phyloP scores from a whole-genome alignment of 2,113 vertebrate genomes.

The Pitta sordida region DNA sequence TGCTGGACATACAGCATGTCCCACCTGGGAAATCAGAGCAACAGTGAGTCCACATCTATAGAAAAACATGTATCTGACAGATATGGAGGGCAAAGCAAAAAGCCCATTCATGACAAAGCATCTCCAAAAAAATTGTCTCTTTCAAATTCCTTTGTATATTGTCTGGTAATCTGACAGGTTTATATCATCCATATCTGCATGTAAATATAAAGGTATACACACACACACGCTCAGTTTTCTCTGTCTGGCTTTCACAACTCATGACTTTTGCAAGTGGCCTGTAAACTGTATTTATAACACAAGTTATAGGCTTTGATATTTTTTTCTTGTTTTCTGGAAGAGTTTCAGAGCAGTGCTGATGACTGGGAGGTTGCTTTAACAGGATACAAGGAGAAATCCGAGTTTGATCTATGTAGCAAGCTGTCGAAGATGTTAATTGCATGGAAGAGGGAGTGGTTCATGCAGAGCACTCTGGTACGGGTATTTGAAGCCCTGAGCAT shows the following conservation, averaged over 20 bases:
- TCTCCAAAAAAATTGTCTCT: not conserved
- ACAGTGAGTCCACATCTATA: not conserved
- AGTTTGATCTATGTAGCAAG: not conserved
- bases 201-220: fast-evolving
- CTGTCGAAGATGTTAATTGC: not conserved
- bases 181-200: not conserved
- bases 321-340: not conserved
- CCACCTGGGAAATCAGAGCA: not conserved
- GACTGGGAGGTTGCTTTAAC: not conserved
- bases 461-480: not conserved
- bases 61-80: not conserved
- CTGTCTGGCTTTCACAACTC: not conserved
- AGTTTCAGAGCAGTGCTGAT: not conserved
- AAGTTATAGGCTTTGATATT: not conserved
- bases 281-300: not conserved
- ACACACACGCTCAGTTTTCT: not conserved
- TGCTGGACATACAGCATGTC: not conserved
- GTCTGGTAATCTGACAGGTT: not conserved
- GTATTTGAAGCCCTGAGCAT: not conserved
- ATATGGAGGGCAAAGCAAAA: not conserved
- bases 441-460: not conserved
- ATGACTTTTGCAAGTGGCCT: not conserved
- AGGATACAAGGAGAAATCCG: not conserved
- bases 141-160: not conserved
- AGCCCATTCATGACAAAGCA: not conserved